Evolutionary conservation across 1,140 invertebrate genomes (phyloP), one percentile per base, ranked within the genome.

Genomic region (Orchesella cincta): DNA sequence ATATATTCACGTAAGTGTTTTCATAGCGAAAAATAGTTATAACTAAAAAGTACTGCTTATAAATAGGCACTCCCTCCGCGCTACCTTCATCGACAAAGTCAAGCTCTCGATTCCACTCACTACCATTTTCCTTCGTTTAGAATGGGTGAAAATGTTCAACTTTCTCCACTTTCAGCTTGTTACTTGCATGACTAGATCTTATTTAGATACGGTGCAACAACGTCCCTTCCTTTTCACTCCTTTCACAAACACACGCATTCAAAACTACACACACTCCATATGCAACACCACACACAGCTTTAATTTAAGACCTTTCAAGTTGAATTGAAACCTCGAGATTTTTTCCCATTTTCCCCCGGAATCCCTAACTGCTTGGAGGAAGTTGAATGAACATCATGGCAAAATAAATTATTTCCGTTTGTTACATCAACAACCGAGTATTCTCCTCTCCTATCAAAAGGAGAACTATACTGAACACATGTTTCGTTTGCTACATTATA

Each of bases 161-260:
- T 46, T 46, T 46, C 39, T 12, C 39, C 39, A 46, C 20, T 57
- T 57, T 26, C 52, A 57, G 52, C 52, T 8, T 57, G 52, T 57
- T 57, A n/a, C 52, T 57, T 26, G 52, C 52, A 57, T 57, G 52
- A 57, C 52, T 57, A 57, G 52, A 57, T 57, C 52, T 57, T 57
- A 57, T 57, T 57, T 57, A 57, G 52, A 57, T 57, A 57, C 52
- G 52, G 8, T 26, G 52, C 3, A 57, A n/a, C 12, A 57, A n/a
- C 23, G 14, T n/a, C 52, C 8, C 23, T n/a, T 12, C 52, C 23
- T 12, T 57, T 23, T 57, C 3, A 5, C 23, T 57, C 5, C 52
- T 14, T 57, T 18, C 52, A 14, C 52, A 14, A n/a, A 5, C 23
- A 57, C 23, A 14, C 23, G 3, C 52, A 57, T 26, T 57, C 39